Conservation (phyloP, 2,113 vertebrate species). For the Cynoglossus semilaevis region DNA sequence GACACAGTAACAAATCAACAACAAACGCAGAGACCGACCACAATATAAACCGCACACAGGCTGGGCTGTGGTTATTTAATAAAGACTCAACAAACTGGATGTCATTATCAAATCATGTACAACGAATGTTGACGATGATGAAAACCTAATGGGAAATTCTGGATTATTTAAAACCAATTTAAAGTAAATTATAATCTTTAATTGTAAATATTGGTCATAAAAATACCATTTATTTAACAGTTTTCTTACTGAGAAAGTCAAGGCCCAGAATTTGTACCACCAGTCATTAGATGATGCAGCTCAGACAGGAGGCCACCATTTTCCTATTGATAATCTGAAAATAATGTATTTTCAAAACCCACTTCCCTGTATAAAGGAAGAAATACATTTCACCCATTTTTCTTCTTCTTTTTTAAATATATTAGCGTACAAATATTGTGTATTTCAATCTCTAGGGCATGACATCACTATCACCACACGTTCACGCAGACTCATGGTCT, state of each 20-base stretch:
- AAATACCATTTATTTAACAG: too few relatives aligned
- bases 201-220: too few relatives aligned
- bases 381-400: neutral
- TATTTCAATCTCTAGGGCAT: too few relatives aligned
- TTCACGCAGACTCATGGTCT: too few relatives aligned
- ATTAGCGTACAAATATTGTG: too few relatives aligned
- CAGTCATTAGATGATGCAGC: slow-evolving; percentile 58
- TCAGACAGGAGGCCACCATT: slow-evolving; percentile 58
- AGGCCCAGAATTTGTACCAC: slow-evolving; percentile 27
- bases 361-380: neutral
- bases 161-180: too few relatives aligned
- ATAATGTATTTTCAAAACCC: slow-evolving; percentile 1
- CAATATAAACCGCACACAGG: neutral
- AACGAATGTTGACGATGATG: too few relatives aligned
- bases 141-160: too few relatives aligned
- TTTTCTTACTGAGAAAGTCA: neutral
- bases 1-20: neutral
- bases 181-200: too few relatives aligned
- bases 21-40: neutral
- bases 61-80: neutral
- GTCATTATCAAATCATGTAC: neutral
- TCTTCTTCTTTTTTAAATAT: too few relatives aligned
- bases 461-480: too few relatives aligned
- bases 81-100: neutral
- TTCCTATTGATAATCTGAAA: slow-evolving; percentile 46